Evolutionary conservation across 2,888 invertebrate genomes (phyloP).

Genomic region (Torymus auratus): DNA sequence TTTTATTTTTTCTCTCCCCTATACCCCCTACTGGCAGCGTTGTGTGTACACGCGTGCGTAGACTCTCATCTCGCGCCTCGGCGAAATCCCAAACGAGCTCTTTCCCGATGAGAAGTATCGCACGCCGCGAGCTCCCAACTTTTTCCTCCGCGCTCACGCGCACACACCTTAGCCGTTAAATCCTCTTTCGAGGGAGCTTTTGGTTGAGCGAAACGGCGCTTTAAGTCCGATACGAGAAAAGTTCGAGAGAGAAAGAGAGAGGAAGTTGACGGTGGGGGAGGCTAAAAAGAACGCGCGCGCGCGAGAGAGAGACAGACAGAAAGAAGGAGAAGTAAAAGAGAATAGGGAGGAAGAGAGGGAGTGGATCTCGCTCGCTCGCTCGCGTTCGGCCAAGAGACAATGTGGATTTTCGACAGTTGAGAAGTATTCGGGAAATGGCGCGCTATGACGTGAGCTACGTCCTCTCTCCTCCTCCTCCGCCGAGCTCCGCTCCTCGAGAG

Average conservation of each 20-base stretch:
- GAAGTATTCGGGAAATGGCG: constrained; percentile 51
- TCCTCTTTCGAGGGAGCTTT: constrained; percentile 58
- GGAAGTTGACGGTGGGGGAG: constrained; percentile 50
- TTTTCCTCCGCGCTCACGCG: constrained; percentile 24
- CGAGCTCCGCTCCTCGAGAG: background rate
- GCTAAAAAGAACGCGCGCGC: constrained; percentile 34
- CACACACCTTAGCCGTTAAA: constrained; percentile 51
- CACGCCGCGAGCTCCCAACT: constrained; percentile 21
- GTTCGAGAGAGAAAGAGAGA: constrained; percentile 32
- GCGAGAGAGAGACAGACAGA: background rate
- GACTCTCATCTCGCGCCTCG: constrained; percentile 28
- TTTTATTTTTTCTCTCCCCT: background rate
- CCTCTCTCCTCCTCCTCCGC: background rate
- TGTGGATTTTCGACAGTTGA: constrained; percentile 57
- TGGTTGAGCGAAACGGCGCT: constrained; percentile 54
- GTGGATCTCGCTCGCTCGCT: background rate
- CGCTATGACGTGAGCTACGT: constrained; percentile 48
- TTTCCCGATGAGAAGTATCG: constrained; percentile 48
- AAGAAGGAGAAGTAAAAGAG: background rate
- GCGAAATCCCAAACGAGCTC: constrained; percentile 50
- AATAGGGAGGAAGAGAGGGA: too few species aligned
- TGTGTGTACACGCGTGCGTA: background rate
- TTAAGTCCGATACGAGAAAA: constrained; percentile 59
- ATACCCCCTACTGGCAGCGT: background rate
- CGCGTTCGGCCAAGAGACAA: constrained; percentile 49